Evolutionary conservation across 2,888 invertebrate genomes (phyloP).

Genomic region (Cremastinae sp.): DNA sequence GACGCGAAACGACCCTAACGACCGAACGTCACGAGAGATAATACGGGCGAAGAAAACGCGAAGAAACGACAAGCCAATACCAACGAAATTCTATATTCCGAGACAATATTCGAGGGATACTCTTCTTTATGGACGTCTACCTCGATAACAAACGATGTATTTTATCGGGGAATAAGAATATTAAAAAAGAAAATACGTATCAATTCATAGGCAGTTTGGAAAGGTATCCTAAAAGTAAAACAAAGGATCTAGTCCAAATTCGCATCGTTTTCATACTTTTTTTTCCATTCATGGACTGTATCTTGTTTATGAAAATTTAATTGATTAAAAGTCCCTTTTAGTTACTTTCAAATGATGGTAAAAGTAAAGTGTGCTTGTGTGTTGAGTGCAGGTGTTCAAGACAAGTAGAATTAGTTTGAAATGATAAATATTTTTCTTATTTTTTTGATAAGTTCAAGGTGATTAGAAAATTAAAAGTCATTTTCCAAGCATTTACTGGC

Average conservation of each 20-base stretch:
- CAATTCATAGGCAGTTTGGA: background rate
- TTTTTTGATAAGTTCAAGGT: no score
- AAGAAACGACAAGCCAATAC: conserved; percentile 42
- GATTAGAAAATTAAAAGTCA: no score
- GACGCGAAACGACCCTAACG: conserved; percentile 67
- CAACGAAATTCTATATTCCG: conserved; percentile 53
- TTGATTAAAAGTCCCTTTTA: no score
- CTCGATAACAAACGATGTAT: conserved; percentile 17
- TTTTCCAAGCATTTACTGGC: no score
- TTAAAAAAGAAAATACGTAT: background rate
- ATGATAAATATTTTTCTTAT: no score
- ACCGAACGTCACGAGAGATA: conserved; percentile 74
- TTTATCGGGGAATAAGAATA: background rate
- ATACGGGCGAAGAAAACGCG: conserved; percentile 68
- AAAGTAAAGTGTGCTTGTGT: no score
- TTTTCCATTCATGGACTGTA: no score
- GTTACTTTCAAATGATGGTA: no score
- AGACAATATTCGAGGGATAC: conserved; percentile 60
- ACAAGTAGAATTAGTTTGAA: no score
- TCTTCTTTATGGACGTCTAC: conserved; percentile 52
- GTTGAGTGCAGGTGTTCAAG: no score
- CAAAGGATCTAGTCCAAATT: background rate
- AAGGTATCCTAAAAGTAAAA: background rate
- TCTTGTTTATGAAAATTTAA: no score
- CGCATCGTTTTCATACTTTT: no score